phyloP scores from a whole-genome alignment of 2,113 vertebrate species.

The Melanerpes formicivorus region DNA sequence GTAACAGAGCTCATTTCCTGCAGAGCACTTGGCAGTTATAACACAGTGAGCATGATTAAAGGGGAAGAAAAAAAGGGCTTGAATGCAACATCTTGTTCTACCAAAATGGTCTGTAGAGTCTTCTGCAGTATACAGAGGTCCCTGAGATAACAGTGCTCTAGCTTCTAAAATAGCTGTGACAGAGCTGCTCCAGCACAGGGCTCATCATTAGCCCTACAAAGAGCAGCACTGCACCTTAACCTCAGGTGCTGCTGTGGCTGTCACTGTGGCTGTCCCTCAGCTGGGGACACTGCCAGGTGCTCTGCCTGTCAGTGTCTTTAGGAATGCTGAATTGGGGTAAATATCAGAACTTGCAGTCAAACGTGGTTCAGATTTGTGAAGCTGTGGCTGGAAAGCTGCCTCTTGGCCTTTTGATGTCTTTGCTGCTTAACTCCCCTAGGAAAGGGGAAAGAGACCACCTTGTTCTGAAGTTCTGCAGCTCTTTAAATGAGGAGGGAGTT shows the following conservation, averaged over 20 bases:
- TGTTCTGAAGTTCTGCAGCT: neutral
- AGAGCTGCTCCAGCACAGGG: neutral
- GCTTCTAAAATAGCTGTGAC: neutral
- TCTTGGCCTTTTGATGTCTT: neutral
- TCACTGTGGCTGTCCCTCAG: neutral
- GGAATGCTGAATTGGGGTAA: neutral
- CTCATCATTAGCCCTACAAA: neutral
- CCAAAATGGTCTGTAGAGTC: neutral
- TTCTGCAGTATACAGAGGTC: neutral
- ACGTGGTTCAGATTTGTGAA: neutral
- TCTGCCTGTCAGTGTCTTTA: rapidly evolving
- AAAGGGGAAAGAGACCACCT: neutral
- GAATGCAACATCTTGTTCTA: neutral
- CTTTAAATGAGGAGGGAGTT: neutral
- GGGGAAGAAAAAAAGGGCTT: rapidly evolving
- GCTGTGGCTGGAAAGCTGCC: neutral
- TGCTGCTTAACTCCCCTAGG: neutral
- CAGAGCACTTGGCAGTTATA: neutral
- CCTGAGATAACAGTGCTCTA: neutral
- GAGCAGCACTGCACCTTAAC: neutral
- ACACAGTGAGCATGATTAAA: neutral
- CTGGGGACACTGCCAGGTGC: rapidly evolving
- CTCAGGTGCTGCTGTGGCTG: neutral
- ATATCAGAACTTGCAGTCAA: neutral
- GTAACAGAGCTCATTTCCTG: neutral